A percentile compares a stretch with the other conserved stretches of the same genome.
Evolutionary conservation across 2,797 vertebrate species (phyloP).

Genomic region (Vespertilio murinus): DNA sequence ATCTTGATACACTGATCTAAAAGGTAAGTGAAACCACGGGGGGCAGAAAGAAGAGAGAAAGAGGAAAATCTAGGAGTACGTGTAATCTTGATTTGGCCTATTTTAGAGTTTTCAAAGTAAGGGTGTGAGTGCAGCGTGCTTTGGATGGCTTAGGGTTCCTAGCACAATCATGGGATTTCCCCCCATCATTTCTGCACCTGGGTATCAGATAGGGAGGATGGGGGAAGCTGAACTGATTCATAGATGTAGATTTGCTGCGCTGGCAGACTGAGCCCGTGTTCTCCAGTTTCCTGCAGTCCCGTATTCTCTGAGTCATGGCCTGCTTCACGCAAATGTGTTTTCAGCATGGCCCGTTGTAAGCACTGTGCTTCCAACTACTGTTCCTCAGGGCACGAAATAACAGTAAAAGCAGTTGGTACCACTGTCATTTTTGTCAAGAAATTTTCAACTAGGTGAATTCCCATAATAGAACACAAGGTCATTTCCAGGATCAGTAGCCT

Average conservation of each 20-base stretch:
- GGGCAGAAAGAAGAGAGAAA: neutral
- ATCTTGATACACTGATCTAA: neutral
- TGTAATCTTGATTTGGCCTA: neutral
- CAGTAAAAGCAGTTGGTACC: neutral
- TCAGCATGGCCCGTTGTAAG: neutral
- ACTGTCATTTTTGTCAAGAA: neutral
- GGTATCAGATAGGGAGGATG: neutral
- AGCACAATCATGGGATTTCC: neutral
- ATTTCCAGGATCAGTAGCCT: neutral
- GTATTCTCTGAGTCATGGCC: neutral
- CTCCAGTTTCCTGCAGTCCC: neutral
- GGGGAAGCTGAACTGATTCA: neutral
- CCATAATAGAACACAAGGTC: neutral
- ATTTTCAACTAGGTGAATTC: neutral
- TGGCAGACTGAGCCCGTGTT: neutral
- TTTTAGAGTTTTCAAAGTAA: neutral
- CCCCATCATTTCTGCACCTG: neutral
- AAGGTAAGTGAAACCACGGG: neutral
- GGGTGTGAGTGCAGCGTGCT: neutral
- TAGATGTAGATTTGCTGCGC: neutral
- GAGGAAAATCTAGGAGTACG: neutral
- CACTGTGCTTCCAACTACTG: neutral
- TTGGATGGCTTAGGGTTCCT: neutral
- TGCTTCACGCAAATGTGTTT: neutral
- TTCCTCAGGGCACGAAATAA: neutral